phyloP scores from a whole-genome alignment of 2,113 vertebrate species.

The Oxyruncus cristatus region DNA sequence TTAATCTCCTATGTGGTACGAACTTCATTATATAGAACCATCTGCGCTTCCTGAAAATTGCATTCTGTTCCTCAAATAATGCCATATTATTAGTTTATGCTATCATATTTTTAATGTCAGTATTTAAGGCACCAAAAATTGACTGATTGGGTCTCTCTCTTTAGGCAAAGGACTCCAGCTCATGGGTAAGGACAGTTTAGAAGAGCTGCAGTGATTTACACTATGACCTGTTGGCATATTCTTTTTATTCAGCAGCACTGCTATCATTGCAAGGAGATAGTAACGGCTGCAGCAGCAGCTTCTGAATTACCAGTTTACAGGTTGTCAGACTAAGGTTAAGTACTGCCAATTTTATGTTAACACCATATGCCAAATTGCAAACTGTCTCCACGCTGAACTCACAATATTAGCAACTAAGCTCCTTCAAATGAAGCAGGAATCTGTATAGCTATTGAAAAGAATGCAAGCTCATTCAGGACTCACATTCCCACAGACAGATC shows the following conservation, averaged over 20 bases:
- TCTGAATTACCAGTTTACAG: slow-evolving; percentile 47
- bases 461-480: background rate
- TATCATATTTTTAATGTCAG: rapidly evolving
- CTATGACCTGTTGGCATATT: background rate
- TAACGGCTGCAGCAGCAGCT: background rate
- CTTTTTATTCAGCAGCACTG: background rate
- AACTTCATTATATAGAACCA: background rate
- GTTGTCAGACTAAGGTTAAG: slow-evolving; percentile 60
- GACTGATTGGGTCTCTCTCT: background rate
- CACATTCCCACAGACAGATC: background rate
- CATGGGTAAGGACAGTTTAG: background rate
- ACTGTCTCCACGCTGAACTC: slow-evolving; percentile 21
- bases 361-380: slow-evolving; percentile 59
- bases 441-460: background rate
- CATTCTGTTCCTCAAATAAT: background rate
- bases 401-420: slow-evolving; percentile 2
- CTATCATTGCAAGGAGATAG: background rate
- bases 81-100: background rate
- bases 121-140: background rate
- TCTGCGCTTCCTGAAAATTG: background rate
- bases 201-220: background rate
- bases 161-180: background rate
- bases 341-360: slow-evolving; percentile 41
- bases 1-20: background rate
- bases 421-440: background rate